Percentiles rank a stretch among this genome's conserved stretches.
phyloP scores from a whole-genome alignment of 2,113 vertebrate genomes.

The Albula glossodonta region DNA sequence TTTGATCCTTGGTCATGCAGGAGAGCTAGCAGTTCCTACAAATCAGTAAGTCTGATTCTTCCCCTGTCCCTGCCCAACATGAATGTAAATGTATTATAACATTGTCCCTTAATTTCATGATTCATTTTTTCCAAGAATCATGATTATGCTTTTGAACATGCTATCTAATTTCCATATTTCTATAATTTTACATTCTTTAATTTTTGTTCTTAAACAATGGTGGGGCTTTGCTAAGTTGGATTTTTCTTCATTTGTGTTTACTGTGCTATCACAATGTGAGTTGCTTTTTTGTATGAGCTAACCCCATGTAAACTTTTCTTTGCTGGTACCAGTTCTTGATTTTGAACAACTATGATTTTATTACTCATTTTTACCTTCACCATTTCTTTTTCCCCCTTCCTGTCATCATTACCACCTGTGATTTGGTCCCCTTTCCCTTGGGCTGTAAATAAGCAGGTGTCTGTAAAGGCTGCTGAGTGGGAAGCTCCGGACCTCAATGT shows the following conservation, averaged over 20 bases:
- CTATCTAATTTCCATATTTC: not conserved
- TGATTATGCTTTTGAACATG: not conserved
- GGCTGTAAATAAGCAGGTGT: slow-evolving; percentile 74
- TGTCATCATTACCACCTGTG: slow-evolving; percentile 39
- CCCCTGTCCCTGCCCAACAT: not conserved
- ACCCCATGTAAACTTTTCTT: not conserved
- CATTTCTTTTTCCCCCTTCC: slow-evolving; percentile 56
- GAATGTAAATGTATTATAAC: not conserved
- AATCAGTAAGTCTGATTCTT: not conserved
- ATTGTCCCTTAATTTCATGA: not conserved
- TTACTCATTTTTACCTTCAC: slow-evolving; percentile 45
- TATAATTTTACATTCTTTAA: not conserved
- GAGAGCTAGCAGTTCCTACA: not conserved
- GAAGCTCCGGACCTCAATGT: slow-evolving; percentile 76
- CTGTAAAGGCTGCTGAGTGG: slow-evolving; percentile 78
- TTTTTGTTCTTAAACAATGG: not conserved
- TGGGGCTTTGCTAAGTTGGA: not conserved
- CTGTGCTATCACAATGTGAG: not conserved
- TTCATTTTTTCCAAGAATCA: not conserved
- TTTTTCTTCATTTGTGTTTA: not conserved
- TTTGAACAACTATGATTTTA: slow-evolving; percentile 23
- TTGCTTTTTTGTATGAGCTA: not conserved
- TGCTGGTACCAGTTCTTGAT: slow-evolving; percentile 33
- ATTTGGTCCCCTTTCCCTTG: slow-evolving; percentile 48
- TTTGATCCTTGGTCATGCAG: not conserved